phyloP scores from a whole-genome alignment of 2,888 invertebrate genomes.

The Thumatha senex region DNA sequence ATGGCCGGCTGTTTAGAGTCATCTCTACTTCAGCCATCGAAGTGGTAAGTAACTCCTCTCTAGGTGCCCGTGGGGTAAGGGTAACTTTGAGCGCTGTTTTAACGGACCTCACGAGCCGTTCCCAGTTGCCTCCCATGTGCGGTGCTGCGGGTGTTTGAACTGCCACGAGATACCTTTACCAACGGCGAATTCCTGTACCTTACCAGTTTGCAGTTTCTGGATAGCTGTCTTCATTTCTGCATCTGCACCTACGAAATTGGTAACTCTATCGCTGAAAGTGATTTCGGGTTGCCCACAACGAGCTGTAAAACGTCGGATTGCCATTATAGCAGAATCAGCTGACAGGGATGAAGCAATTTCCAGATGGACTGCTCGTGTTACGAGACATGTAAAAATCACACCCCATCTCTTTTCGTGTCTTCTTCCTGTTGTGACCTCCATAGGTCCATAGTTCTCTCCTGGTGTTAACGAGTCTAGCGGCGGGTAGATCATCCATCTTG shows the following conservation, averaged over 20 bases:
- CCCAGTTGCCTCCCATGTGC: constrained; percentile 12
- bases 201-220: not conserved
- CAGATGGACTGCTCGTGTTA: not conserved
- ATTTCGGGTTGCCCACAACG: constrained; percentile 13
- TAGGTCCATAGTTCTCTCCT: constrained; percentile 14
- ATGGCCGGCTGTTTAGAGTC: constrained; percentile 4
- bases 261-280: constrained; percentile 17
- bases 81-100: constrained; percentile 1
- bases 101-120: not conserved
- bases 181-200: not conserved
- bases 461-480: constrained; percentile 17
- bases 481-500: constrained; percentile 19
- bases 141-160: constrained; percentile 6
- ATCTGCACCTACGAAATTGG: constrained; percentile 14
- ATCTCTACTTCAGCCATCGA: constrained; percentile 10
- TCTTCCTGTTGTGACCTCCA: constrained; percentile 13
- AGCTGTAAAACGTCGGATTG: constrained; percentile 15
- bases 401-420: constrained; percentile 15
- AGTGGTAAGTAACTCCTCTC: constrained; percentile 6
- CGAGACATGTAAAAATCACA: constrained; percentile 3
- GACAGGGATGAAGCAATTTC: not conserved
- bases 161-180: constrained; percentile 1
- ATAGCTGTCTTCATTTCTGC: constrained; percentile 1
- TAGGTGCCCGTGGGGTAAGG: constrained; percentile 9
- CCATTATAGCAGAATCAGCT: constrained; percentile 11